Base-by-base conservation (phyloP, 1,140 invertebrate species). In the Eurosta solidaginis region DNA sequence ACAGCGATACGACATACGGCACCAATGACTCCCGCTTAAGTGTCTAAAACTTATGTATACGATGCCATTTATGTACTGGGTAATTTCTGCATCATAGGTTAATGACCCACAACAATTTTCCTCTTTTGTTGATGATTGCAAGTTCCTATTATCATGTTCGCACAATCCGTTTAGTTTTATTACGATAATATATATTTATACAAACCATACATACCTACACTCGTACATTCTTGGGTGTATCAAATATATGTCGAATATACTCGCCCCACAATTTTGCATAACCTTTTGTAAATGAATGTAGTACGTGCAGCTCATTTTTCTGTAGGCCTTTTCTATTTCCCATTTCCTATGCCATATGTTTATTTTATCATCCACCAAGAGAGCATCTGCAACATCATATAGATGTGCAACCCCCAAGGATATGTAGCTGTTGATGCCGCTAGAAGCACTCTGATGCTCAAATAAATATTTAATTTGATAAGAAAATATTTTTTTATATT, bases 381-480 rank as follows among this genome's bases (percentile, higher is more conserved):
- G n/a, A n/a, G n/a, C n/a, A n/a, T n/a, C n/a, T n/a, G n/a, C n/a
- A n/a, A n/a, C n/a, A n/a, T n/a, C n/a, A n/a, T n/a, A n/a, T n/a
- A 40, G 59, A 36, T 36, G 3, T 40, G 14, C 33, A 68, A 68
- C 36, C 33, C 29, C 33, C 33, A 68, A 40, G 33, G 33, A 17
- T 36, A 17, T n/a, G n/a, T n/a, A 7, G 27, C 33, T 2, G 17
- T 2, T 40, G 10, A 12, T 68, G 59, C 2, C 40, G 59, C 10
- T 29, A 17, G 40, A 40, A 17, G 33, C 33, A 40, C 59, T 68
- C n/a, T 68, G 33, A 9, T 68, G 59, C 10, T 29, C 4, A 68
- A 68, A 68, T 68, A 68, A 68, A 68, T 68, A 68, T 68, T 68
- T 68, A 40, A 68, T 68, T 42, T 36, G 33, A 3, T 36, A 68